Conservation (phyloP, 1,140 invertebrate genomes). For the Cryptotermes secundus region DNA sequence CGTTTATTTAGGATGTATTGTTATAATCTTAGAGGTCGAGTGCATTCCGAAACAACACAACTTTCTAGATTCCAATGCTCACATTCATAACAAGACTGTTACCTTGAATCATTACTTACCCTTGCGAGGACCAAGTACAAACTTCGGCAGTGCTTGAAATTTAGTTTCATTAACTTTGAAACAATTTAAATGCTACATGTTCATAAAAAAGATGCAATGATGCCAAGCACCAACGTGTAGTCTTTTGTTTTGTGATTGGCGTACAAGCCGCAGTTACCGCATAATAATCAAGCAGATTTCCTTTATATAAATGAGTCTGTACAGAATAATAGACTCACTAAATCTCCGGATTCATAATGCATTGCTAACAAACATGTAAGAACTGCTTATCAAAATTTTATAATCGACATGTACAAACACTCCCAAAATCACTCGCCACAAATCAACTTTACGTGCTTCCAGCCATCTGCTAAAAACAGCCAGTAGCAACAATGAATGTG, state of each 20-base stretch:
- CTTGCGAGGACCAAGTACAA: neutral
- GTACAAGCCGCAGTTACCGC: constrained; percentile 26
- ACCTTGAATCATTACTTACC: neutral
- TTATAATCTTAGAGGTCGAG: neutral
- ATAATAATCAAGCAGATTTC: constrained; percentile 1
- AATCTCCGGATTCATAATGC: neutral
- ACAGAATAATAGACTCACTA: neutral
- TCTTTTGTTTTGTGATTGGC: constrained; percentile 30
- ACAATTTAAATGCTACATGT: constrained; percentile 22
- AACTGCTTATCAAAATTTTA: neutral
- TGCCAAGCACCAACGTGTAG: constrained; percentile 17
- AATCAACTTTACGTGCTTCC: constrained; percentile 26
- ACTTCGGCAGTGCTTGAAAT: neutral
- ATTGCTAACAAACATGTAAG: neutral
- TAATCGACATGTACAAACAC: constrained; percentile 22
- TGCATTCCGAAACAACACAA: neutral
- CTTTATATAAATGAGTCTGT: constrained; percentile 21
- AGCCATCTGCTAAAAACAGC: constrained; percentile 29
- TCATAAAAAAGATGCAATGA: constrained; percentile 27
- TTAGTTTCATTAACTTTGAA: neutral
- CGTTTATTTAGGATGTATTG: neutral
- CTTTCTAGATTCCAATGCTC: neutral
- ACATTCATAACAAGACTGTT: neutral
- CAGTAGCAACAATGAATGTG: constrained; percentile 25
- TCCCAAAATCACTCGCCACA: neutral